These are phyloP conservation scores for Parauchenoglanis punctatus DNA, from an alignment of 2,797 vertebrate genomes.

Conservation along the genomic window DNA sequence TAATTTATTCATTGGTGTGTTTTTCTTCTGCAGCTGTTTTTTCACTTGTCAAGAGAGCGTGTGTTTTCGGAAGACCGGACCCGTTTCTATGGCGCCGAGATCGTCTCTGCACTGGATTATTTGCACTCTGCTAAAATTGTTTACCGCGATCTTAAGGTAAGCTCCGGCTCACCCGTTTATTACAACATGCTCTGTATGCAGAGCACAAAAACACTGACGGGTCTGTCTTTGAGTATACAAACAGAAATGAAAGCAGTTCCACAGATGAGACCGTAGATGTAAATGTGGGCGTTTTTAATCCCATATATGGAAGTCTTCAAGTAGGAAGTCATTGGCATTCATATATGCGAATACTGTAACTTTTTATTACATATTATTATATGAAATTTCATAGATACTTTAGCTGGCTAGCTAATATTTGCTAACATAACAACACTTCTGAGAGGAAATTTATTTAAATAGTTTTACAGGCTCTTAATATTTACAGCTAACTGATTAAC, in stretches of 20 bases:
- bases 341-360: background rate
- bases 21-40: conserved; percentile 85
- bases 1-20: background rate
- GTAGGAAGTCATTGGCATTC: background rate
- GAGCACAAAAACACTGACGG: background rate
- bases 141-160: conserved; percentile 96
- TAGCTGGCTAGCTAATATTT: background rate
- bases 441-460: background rate
- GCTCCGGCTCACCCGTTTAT: conserved; percentile 15
- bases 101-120: conserved; percentile 95
- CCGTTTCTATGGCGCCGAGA: conserved; percentile 95
- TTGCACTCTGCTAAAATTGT: conserved; percentile 97
- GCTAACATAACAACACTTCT: background rate
- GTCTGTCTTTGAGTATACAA: background rate
- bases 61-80: conserved; percentile 99
- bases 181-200: background rate
- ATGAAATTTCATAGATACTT: background rate
- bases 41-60: conserved; percentile 97
- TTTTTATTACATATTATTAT: too few relatives aligned
- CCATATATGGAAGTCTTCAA: background rate
- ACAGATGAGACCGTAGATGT: background rate
- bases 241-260: background rate
- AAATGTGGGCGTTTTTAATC: background rate
- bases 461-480: background rate
- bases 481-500: background rate